Evolutionary conservation across 2,888 invertebrate species (phyloP), one percentile per base, ranked within the genome.

Genomic region (Oxytorus armatus): DNA sequence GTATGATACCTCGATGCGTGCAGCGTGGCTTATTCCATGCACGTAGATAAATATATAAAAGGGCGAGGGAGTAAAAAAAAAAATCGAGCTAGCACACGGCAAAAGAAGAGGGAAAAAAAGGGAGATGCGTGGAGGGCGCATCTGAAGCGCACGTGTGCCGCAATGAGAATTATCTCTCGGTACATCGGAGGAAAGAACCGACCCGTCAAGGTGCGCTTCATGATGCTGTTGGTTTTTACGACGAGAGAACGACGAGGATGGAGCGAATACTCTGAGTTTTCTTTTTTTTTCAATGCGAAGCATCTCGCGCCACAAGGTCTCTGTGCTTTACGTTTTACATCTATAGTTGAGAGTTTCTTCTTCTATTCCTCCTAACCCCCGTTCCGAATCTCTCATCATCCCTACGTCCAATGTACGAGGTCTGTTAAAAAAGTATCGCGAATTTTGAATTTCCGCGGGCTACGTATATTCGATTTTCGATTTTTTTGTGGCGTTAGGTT

Each of bases 301-400:
- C 77, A 73, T 57, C 82, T 86, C 70, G n/a, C 85, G 86, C 83
- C 84, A 85, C 84, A 82, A 84, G 39, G 16, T 76, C 82, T 83
- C 85, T 84, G 85, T 88, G 85, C 87, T 86, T 84, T 82, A 86
- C 87, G 86, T n/a, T n/a, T n/a, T n/a, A n/a, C n/a, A n/a, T n/a
- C n/a, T 82, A 85, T 8, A 36, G 86, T 85, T 86, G 86, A 88
- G 87, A 85, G 85, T 86, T 85, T 85, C 85, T 82, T 81, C 83
- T 84, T 86, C 83, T 83, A 85, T 85, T 59, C 39, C 55, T 81
- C 79, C 77, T 77, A 79, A 81, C 70, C 82, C 81, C 76, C 76
- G 72, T 78, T 73, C 72, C 72, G 16, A 39, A 65, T 33, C 59
- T 63, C 33, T 66, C 79, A 68, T n/a, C n/a, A n/a, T n/a, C n/a